Percentiles rank a stretch among this genome's conserved stretches.
Conservation (phyloP, 2,113 vertebrate genomes). For the pig (Sus scrofa) region DNA sequence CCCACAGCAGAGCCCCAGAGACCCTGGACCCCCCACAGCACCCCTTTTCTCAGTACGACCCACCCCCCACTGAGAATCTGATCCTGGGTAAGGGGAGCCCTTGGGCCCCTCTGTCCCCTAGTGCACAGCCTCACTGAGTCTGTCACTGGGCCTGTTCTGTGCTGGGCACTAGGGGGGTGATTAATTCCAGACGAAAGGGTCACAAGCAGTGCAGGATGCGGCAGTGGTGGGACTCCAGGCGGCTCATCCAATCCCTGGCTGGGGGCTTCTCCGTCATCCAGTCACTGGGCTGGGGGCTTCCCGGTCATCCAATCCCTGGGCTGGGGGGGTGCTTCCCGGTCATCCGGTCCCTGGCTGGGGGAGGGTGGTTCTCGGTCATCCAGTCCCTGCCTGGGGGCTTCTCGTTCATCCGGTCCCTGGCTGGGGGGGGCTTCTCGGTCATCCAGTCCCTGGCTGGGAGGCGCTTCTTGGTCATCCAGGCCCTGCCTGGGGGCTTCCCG, state of each 20-base stretch:
- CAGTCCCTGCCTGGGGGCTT: too few relatives aligned
- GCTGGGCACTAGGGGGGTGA: background rate
- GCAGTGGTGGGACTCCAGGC: background rate
- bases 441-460: too few relatives aligned
- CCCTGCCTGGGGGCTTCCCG: too few relatives aligned
- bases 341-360: too few relatives aligned
- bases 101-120: background rate
- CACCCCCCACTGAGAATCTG: background rate
- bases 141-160: background rate
- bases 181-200: background rate
- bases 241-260: background rate
- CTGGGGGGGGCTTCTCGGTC: too few relatives aligned
- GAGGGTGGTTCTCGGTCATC: too few relatives aligned
- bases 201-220: background rate
- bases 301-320: background rate
- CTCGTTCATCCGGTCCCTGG: too few relatives aligned
- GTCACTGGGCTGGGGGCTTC: background rate
- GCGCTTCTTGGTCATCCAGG: too few relatives aligned
- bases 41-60: background rate
- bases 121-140: background rate
- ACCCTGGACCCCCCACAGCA: fast-evolving
- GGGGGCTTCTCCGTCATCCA: background rate
- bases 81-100: background rate
- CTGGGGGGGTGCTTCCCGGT: too few relatives aligned
- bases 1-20: background rate